Base-by-base conservation (phyloP, 2,888 invertebrate species). In the Eledone cirrhosa region DNA sequence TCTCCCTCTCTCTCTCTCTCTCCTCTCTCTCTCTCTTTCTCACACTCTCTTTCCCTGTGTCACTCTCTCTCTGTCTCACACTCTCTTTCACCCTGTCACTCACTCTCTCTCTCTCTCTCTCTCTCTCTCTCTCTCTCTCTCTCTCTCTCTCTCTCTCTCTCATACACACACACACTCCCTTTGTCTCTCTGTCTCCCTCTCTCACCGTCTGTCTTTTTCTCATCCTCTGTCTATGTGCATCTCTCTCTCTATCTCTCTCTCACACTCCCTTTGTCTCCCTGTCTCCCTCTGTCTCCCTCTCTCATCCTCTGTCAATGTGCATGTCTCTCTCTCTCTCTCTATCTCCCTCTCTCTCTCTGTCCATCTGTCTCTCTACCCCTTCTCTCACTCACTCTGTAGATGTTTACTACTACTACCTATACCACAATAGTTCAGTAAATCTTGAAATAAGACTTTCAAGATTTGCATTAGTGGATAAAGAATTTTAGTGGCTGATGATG, bases 41-140 rank as follows among this genome's bases (percentile, higher is more conserved):
- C n/a, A 63, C 31, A 31, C 22, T 76, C 75, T 79, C 31, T 79
- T 27, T 69, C 22, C 13, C 22, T 72, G 8, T 78, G 16, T 78
- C 47, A 22, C 24, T 24, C 29, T 19, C 69, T 31, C 69, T 0
- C 22, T 31, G 11, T 41, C 1, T 67, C 27, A 19, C 53, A 33
- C 24, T 48, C 69, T 69, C 29, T 0, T 2, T 48, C 47, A n/a
- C 67, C 1, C 65, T 53, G 2, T 59, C 31, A 24, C 48, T 69
- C 78, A 19, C 67, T 78, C 59, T n/a, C 78, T 69, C 78, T 22
- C 33, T 24, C 74, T 48, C 48, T 74, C 48, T 31, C 78, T 74
- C 48, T 74, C n/a, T 59, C 75, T 59, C 33, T 59, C 59, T 29
- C 59, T 53, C n/a, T 53, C 48, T 59, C 85, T 94, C 47, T 78